A percentile compares a stretch with the other conserved stretches of the same genome.
Conservation (phyloP, 2,113 vertebrate genomes). For the Tachycineta bicolor region DNA sequence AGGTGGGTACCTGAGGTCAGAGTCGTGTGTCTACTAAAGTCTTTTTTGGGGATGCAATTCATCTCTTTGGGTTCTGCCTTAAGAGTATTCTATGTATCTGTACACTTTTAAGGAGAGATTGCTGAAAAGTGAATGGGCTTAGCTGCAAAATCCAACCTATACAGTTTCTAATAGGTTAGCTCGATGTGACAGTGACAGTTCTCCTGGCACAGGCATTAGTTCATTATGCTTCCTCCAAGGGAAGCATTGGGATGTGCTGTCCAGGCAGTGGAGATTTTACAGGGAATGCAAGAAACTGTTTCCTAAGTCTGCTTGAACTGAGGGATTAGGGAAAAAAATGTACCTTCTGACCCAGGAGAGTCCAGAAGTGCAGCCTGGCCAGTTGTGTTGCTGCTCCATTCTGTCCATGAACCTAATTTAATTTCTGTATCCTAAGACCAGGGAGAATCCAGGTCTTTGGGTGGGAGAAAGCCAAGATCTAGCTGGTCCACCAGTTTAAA, state of each 20-base stretch:
- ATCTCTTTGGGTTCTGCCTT: not conserved
- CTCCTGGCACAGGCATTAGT: not conserved
- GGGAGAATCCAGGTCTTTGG: rapidly evolving
- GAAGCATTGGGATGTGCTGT: not conserved
- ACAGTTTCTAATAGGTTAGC: not conserved
- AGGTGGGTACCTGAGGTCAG: not conserved
- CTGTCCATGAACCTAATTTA: not conserved
- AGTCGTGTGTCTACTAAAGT: not conserved
- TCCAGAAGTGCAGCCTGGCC: not conserved
- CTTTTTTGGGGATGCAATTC: not conserved
- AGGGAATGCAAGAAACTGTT: not conserved
- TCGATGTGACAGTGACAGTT: not conserved
- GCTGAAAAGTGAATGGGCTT: not conserved
- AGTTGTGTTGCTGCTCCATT: not conserved
- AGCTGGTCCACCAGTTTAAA: not conserved
- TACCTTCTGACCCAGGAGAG: not conserved
- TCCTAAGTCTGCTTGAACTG: not conserved
- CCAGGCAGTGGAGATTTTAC: not conserved
- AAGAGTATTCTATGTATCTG: not conserved
- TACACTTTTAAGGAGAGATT: not conserved
- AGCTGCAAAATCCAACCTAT: not conserved
- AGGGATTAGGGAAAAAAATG: not conserved
- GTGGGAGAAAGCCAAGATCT: not conserved
- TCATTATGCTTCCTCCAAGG: not conserved
- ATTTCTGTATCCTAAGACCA: not conserved